Percentiles rank a stretch among this genome's conserved stretches.
Conservation (phyloP, 2,113 vertebrate genomes). For the Bos indicus region DNA sequence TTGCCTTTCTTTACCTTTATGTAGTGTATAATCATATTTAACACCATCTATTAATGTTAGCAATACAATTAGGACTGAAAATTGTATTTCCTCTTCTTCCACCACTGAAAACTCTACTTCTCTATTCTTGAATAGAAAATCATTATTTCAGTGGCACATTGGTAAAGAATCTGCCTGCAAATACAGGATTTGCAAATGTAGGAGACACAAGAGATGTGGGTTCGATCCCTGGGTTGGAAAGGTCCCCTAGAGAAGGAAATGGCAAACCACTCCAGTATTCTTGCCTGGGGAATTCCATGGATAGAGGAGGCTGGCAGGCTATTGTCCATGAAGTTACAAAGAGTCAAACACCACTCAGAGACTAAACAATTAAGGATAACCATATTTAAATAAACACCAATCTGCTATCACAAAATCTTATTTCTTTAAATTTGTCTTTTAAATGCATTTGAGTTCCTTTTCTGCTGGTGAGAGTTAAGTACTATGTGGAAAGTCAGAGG, state of each 20-base stretch:
- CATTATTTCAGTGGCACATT: not conserved
- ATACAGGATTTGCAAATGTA: not conserved
- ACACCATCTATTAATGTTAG: not conserved
- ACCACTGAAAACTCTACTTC: not conserved
- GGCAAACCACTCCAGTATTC: not conserved
- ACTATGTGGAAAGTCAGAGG: not conserved
- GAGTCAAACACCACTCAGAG: fast-evolving
- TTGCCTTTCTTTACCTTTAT: constrained; percentile 1
- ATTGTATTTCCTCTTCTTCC: not conserved
- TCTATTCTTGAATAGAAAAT: constrained; percentile 34
- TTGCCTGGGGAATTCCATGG: not conserved
- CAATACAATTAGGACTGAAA: not conserved
- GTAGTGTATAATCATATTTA: not conserved
- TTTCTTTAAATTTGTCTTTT: not conserved
- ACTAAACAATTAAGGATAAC: not conserved
- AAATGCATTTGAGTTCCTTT: not conserved
- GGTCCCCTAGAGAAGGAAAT: not conserved
- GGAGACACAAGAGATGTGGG: not conserved
- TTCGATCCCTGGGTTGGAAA: not conserved
- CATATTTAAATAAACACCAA: constrained; percentile 23
- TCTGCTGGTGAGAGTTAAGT: not conserved
- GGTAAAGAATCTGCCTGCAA: not conserved
- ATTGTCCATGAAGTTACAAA: not conserved
- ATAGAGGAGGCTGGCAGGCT: not conserved
- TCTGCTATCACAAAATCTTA: not conserved